A percentile compares a stretch with the other conserved stretches of the same genome.
These are phyloP conservation scores for Lophura swinhoii DNA, from an alignment of 2,797 vertebrate genomes.

Conservation along the genomic window DNA sequence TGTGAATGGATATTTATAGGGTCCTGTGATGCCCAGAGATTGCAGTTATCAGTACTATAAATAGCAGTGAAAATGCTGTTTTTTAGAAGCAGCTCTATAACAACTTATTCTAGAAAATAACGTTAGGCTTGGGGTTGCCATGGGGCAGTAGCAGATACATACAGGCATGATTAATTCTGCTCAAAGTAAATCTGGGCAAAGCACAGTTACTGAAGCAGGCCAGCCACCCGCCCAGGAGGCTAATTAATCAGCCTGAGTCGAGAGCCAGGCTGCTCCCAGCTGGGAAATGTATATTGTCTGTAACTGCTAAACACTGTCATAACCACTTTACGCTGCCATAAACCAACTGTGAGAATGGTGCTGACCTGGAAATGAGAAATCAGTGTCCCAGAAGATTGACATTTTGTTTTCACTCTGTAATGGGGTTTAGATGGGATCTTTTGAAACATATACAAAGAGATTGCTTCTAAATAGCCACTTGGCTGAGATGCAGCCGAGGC, in stretches of 20 bases:
- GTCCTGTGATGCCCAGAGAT: neutral
- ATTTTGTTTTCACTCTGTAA: conserved; percentile 48
- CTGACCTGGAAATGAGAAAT: conserved; percentile 59
- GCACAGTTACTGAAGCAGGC: neutral
- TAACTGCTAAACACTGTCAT: conserved; percentile 40
- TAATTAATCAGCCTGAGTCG: conserved; percentile 43
- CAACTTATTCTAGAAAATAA: neutral
- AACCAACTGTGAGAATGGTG: conserved; percentile 33
- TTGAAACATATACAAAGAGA: neutral
- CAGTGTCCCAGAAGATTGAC: conserved; percentile 31
- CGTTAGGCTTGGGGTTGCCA: neutral
- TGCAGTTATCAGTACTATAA: neutral
- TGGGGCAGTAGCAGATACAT: neutral
- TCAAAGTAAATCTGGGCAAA: conserved; percentile 2
- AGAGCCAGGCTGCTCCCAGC: conserved; percentile 46
- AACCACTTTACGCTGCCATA: conserved; percentile 27
- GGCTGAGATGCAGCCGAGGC: neutral
- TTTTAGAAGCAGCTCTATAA: conserved; percentile 37
- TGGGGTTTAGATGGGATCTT: neutral
- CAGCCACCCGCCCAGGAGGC: neutral
- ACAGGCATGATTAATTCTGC: neutral
- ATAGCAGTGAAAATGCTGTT: neutral
- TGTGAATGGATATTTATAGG: neutral
- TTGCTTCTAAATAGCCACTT: neutral
- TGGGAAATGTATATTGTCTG: conserved; percentile 28